Evolutionary conservation across 30 jellyfish, hydroid and myxozoan species (phyloP), one percentile per base, ranked within the genome.

Genomic region (Rhopilema esculentum): DNA sequence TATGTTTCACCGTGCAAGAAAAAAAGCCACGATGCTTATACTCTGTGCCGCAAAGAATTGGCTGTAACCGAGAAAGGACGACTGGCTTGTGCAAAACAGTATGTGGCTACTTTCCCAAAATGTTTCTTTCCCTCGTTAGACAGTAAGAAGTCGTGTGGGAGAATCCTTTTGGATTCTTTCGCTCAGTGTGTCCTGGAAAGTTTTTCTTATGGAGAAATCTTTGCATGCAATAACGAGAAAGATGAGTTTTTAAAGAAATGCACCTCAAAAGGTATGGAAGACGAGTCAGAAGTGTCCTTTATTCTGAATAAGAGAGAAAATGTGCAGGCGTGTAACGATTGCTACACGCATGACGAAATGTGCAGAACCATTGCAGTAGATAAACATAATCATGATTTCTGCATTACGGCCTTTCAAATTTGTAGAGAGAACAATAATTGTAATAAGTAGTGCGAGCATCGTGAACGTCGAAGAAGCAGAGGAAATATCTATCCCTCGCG

Each of bases 141-240:
- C 57, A 40, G 57, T 40, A 12, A 12, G 57, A 73, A 12, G 33
- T 18, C 16, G 1, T 63, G 26, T n/a, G 40, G 40, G 40, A 17
- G 51, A 40, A 26, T 9, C 64, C 12, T 31, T 20, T 19, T 32
- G 31, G 33, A 73, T 32, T 32, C 84, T 22, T 73, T 1, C 48
- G 1, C 70, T 1, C 30, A n/a, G 49, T 73, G 84, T 73, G 84
- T 73, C 20, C 17, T 31, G 84, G 84, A 73, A 19, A 73, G 84
- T 31, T 4, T 23, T 17, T n/a, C 16, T 69, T 30, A 7, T n/a
- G 70, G 84, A 1, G 84, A 73, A 73, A 73, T 30, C 16, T 73
- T 30, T 49, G 84, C 84, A 1, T 73, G 84, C 33, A n/a, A 18
- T 19, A 73, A 73, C 40, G 33, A 48, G n/a, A 73, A 25, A 33